Base-by-base conservation (phyloP, 1,140 invertebrate genomes). In the Drosophila santomea region DNA sequence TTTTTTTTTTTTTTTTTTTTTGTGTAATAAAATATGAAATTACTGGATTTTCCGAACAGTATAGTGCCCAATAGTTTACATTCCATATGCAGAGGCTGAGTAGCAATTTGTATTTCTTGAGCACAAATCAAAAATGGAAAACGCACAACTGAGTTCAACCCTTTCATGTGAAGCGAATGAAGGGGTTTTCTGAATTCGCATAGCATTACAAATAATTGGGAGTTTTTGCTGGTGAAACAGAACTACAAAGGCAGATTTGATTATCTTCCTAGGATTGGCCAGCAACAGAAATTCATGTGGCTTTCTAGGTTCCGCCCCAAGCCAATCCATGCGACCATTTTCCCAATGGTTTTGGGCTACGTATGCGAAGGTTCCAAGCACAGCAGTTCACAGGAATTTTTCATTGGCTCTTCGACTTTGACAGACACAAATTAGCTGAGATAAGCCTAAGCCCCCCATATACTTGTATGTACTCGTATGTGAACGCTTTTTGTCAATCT, bases 181-280 rank as follows among this genome's bases (percentile, higher is more conserved):
- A 25, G 12, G 39, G 55, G 12, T 35, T 45, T 35, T 11, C 43
- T 20, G 64, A 25, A 39, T 52, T 25, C 10, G 25, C 45, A 63
- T 66, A 4, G 32, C 56, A 64, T 25, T 14, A 20, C 32, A 52
- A 52, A 54, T 66, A 54, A 44, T 66, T 68, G 47, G 12, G 50
- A 14, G 38, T 14, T 44, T 59, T 3, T 25, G 38, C 55, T 32
- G 10, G 14, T 41, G 36, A 17, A 43, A 15, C 12, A 15, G 28
- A 52, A 32, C 20, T 10, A 62, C 35, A 63, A 45, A 35, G 45
- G 17, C 5, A 41, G 35, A 32, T 44, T 63, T 75, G 57, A 62
- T 74, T 74, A 58, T 69, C 73, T 74, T 58, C 44, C 69, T 52
- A 50, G 51, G 59, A 44, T 71, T 72, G 68, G 15, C 71, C 43